Evolutionary conservation across 2,113 vertebrate genomes (phyloP).

Genomic region (Phylloscopus trochilus): DNA sequence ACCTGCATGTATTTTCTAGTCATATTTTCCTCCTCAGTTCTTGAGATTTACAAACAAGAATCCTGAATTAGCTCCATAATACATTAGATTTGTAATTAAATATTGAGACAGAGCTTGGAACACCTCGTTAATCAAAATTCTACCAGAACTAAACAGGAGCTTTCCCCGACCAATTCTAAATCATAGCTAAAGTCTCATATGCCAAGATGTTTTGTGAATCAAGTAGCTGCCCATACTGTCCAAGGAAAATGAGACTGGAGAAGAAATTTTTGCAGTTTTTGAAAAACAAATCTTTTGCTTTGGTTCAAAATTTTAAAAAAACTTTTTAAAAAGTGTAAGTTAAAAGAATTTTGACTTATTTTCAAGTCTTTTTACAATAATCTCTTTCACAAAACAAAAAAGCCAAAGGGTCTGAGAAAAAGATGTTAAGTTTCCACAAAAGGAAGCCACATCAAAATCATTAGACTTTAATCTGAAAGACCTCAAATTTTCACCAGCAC

Average conservation of each 20-base stretch:
- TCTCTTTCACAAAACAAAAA: background rate
- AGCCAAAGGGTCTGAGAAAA: background rate
- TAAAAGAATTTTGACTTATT: background rate
- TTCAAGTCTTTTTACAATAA: background rate
- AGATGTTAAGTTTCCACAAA: background rate
- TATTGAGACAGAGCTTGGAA: background rate
- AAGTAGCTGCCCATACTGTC: background rate
- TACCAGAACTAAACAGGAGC: background rate
- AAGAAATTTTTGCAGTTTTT: background rate
- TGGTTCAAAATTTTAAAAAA: background rate
- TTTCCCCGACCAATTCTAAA: background rate
- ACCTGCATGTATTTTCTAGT: background rate
- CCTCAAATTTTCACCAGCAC: background rate
- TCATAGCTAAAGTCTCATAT: background rate
- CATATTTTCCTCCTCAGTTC: background rate
- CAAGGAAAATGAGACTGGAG: background rate
- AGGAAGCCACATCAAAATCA: background rate
- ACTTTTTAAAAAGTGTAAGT: background rate
- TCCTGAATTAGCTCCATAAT: background rate
- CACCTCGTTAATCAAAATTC: background rate
- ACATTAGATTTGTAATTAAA: background rate
- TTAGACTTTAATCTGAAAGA: background rate
- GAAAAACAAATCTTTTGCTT: background rate
- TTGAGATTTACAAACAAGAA: background rate
- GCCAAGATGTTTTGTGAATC: background rate